Evolutionary conservation across 2,797 vertebrate genomes (phyloP), one percentile per base, ranked within the genome.

Genomic region (Odontamblyopus rebecca): DNA sequence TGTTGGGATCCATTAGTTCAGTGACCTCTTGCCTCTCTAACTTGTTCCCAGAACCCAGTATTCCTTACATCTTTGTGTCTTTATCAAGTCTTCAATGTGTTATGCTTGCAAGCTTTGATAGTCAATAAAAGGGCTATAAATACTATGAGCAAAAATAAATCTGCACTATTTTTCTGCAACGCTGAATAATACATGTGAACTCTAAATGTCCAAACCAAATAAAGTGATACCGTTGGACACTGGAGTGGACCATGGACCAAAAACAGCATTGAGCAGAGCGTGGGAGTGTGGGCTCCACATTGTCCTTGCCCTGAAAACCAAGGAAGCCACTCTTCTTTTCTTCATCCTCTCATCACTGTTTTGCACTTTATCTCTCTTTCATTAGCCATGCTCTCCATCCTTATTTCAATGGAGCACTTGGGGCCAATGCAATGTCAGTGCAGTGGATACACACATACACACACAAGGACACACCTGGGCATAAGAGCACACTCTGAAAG

Each of bases 261-360:
- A 79, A 64, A 61, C 73, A 83, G 84, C 75, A 86, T 78, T 81
- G 88, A 73, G 66, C 80, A 83, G 91, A 92, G 90, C 91, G 91
- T 93, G 91, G 91, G 91, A 93, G 91, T 88, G 87, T 79, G 80
- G 80, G 78, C 85, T 23, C 79, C 84, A 92, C 90, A 91, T 91
- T 92, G 91, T 92, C 86, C 88, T 87, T 88, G 87, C 72, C 89
- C 89, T 92, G 90, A 92, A 92, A 92, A 90, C 88, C 90, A 90
- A 89, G 87, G 89, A 90, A 92, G 91, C 89, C 89, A 91, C 89
- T 91, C 84, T 92, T 81, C 87, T 91, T 89, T 91, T 88, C 81
- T 89, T 85, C 81, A 72, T 90, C 84, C 88, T 90, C 89, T 90
- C 90, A 89, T 92, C 89, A 86, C 86, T 90, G 86, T 90, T 91